A percentile compares a stretch with the other conserved stretches of the same genome.
These are phyloP conservation scores for Jaculus jaculus DNA, from an alignment of 2,113 vertebrate genomes.

Conservation along the genomic window DNA sequence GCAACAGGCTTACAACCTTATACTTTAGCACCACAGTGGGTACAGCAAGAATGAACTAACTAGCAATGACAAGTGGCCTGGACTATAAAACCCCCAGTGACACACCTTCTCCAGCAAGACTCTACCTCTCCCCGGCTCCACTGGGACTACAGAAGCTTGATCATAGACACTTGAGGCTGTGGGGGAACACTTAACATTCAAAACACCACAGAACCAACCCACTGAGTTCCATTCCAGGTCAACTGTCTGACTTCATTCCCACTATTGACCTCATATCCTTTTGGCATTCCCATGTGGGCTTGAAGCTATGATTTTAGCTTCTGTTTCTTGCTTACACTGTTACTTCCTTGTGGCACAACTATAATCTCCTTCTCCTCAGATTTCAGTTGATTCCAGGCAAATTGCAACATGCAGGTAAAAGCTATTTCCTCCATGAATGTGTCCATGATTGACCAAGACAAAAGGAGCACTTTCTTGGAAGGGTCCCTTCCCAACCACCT, in stretches of 20 bases:
- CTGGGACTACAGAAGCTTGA: no score
- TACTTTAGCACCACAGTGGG: no score
- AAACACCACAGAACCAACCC: not conserved
- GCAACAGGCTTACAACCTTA: no score
- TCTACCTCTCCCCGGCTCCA: no score
- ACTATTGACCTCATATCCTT: no score
- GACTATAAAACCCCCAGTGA: no score
- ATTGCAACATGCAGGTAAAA: not conserved
- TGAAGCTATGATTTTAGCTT: not conserved
- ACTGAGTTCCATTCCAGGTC: not conserved
- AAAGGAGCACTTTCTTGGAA: not conserved
- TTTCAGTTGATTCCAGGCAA: not conserved
- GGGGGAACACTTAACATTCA: no score
- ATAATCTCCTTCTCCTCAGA: not conserved
- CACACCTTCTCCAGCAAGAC: no score
- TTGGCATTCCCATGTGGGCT: not conserved
- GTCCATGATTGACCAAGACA: not conserved
- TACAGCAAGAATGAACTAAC: no score
- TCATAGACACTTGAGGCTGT: no score
- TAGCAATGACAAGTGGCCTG: no score
- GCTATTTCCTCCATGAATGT: not conserved
- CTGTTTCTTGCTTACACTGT: not conserved
- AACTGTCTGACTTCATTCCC: no score
- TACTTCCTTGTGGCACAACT: not conserved
- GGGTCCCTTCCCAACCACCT: accelerated